phyloP scores from a whole-genome alignment of 2,113 vertebrate genomes.

The Coptodon bakossiorum region DNA sequence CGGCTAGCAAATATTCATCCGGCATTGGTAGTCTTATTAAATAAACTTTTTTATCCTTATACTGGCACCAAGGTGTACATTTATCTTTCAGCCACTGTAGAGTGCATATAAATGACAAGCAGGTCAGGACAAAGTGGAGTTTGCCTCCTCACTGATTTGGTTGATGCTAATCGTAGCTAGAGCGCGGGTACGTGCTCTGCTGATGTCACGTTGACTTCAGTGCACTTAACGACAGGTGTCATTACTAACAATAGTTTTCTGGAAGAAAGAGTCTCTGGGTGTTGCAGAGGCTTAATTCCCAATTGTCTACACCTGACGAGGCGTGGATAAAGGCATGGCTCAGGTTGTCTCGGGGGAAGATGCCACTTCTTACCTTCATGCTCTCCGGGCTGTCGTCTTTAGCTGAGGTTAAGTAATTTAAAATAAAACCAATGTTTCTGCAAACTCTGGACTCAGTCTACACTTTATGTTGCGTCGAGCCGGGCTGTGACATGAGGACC shows the following conservation, averaged over 20 bases:
- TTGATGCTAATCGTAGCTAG: not conserved
- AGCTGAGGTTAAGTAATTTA: not conserved
- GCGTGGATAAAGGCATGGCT: not conserved
- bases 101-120: not conserved
- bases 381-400: not conserved
- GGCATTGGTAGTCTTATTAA: not conserved
- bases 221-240: not conserved
- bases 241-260: not conserved
- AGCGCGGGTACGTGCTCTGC: not conserved
- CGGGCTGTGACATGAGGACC: rapidly evolving
- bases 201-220: not conserved
- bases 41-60: not conserved
- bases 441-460: not conserved
- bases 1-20: not conserved
- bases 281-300: not conserved
- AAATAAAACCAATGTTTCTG: not conserved
- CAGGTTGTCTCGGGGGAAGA: not conserved
- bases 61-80: not conserved
- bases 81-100: not conserved
- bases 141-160: not conserved
- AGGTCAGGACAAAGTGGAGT: not conserved
- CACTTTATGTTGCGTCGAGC: not conserved
- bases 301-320: not conserved
- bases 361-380: not conserved
- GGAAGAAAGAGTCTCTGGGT: not conserved